Evolutionary conservation across 2,113 vertebrate species (phyloP).

Genomic region (Nyctereutes procyonoides): DNA sequence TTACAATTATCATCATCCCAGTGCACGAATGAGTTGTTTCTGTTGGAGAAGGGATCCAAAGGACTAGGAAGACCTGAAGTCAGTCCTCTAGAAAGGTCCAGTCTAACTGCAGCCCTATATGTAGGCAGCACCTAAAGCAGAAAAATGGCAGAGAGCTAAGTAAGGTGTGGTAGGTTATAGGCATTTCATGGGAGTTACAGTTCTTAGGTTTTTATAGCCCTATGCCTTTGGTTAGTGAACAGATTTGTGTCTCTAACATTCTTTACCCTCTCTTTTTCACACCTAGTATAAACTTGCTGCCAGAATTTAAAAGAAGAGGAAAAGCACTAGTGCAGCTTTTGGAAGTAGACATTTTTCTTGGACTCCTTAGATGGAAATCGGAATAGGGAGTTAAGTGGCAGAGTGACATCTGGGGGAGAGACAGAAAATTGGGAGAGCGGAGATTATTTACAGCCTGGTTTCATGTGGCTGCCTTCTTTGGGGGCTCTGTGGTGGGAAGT

Average conservation of each 20-base stretch:
- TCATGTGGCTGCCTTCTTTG: not conserved
- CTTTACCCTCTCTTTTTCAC: not conserved
- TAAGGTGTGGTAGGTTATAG: not conserved
- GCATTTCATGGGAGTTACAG: constrained; percentile 19
- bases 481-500: not conserved
- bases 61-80: not conserved
- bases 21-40: not conserved
- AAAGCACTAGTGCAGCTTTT: not conserved
- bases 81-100: not conserved
- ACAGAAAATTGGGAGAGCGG: not conserved
- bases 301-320: not conserved
- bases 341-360: constrained; percentile 13
- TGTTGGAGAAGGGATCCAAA: not conserved
- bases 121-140: not conserved
- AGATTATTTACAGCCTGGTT: not conserved
- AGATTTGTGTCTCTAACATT: not conserved
- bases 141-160: not conserved
- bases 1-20: not conserved
- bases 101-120: not conserved
- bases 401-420: not conserved
- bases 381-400: not conserved
- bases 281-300: not conserved
- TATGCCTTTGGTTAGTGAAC: constrained; percentile 43
- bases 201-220: constrained; percentile 44
- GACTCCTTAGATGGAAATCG: not conserved